phyloP scores from a whole-genome alignment of 35 echinoderm and acorn worm genomes.

The Ophiothrix spiculata region DNA sequence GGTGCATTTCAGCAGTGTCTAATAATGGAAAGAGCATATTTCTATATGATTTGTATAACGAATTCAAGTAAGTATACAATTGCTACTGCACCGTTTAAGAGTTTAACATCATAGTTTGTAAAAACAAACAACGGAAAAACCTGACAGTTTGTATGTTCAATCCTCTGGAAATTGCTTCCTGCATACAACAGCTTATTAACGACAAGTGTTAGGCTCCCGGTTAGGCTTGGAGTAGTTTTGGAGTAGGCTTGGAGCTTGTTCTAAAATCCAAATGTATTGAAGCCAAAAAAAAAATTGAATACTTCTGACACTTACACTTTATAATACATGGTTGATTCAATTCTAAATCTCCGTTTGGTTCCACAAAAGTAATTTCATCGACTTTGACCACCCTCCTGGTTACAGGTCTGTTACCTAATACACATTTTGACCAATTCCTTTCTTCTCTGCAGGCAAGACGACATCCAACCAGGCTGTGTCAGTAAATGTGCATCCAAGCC shows the following conservation, averaged over 20 bases:
- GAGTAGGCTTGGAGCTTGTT: neutral
- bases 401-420: neutral
- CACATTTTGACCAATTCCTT: neutral
- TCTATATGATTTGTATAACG: slow-evolving; percentile 19
- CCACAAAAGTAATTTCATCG: too few relatives aligned
- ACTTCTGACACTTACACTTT: neutral
- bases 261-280: neutral
- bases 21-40: neutral
- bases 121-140: neutral
- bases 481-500: slow-evolving; percentile 19
- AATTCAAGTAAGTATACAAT: slow-evolving; percentile 37
- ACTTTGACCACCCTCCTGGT: neutral
- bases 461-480: slow-evolving; percentile 4
- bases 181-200: neutral
- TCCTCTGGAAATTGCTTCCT: neutral
- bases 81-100: neutral
- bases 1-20: slow-evolving; percentile 20
- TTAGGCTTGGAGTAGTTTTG: neutral
- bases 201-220: neutral
- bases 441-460: neutral
- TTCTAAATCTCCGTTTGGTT: too few relatives aligned
- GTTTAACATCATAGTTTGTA: neutral
- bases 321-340: neutral
- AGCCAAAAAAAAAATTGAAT: neutral
- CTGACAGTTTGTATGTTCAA: neutral